Conservation (phyloP, 2,888 invertebrate species). For the Drosophila basisetae region DNA sequence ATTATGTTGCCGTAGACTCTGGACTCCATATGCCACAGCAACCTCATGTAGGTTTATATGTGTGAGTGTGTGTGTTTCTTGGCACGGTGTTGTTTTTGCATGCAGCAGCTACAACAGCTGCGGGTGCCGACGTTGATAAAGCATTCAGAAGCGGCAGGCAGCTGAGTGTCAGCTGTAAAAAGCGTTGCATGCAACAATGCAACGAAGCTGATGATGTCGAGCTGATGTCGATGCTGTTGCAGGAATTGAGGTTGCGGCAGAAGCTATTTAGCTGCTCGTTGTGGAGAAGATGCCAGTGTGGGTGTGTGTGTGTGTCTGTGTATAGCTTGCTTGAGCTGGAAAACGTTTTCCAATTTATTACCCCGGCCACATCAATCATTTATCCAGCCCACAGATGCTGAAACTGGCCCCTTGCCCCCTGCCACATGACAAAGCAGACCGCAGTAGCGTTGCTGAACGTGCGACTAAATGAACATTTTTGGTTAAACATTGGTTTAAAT, state of each 20-base stretch:
- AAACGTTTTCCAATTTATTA: conserved; percentile 84
- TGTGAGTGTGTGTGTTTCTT: not conserved
- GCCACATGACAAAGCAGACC: conserved; percentile 9
- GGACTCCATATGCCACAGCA: conserved; percentile 11
- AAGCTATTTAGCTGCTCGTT: conserved; percentile 31
- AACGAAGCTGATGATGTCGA: conserved; percentile 20
- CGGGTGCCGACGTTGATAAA: conserved; percentile 74
- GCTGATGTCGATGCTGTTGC: conserved; percentile 18
- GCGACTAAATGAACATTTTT: conserved; percentile 82
- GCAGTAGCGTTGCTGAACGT: conserved; percentile 52
- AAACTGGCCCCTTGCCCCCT: conserved; percentile 2
- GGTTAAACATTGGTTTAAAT: conserved; percentile 83
- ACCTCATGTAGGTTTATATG: conserved; percentile 27
- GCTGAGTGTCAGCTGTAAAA: conserved; percentile 26
- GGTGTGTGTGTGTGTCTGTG: conserved; percentile 9
- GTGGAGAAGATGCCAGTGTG: conserved; percentile 34
- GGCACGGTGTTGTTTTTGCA: conserved; percentile 61
- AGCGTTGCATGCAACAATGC: conserved; percentile 49
- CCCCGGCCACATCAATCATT: conserved; percentile 78
- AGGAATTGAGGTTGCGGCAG: not conserved
- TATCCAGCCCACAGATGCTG: conserved; percentile 58
- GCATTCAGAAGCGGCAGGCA: conserved; percentile 54
- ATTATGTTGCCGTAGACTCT: conserved; percentile 43
- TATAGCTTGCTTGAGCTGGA: conserved; percentile 48
- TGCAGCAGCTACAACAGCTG: conserved; percentile 57